Evolutionary conservation across 1,140 invertebrate genomes (phyloP).

Genomic region (Spodoptera frugiperda): DNA sequence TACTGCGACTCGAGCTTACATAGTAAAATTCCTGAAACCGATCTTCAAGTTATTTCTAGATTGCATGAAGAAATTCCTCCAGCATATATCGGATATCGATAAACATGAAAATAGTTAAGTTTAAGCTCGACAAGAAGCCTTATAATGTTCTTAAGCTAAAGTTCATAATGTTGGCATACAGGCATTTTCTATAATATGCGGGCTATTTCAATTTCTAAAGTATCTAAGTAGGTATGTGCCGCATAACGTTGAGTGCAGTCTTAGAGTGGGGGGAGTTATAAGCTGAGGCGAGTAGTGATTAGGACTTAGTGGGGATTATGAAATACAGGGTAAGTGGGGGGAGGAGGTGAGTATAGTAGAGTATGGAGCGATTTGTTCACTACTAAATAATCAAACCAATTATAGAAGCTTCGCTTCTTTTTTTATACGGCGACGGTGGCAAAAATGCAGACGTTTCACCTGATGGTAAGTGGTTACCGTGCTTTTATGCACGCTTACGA

Average conservation of each 20-base stretch:
- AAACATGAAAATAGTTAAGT: constrained; percentile 27
- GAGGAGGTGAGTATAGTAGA: too few relatives aligned
- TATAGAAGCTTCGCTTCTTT: too few relatives aligned
- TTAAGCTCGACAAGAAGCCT: constrained; percentile 29
- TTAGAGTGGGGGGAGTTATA: constrained; percentile 39
- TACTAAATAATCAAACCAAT: too few relatives aligned
- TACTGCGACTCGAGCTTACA: too few relatives aligned
- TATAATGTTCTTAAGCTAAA: constrained; percentile 15
- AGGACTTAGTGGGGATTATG: too few relatives aligned
- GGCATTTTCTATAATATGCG: constrained; percentile 40
- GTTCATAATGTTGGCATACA: background rate
- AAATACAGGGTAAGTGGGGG: too few relatives aligned
- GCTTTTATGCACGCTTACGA: too few relatives aligned
- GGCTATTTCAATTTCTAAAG: constrained; percentile 41
- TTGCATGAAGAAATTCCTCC: background rate
- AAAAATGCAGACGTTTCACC: too few relatives aligned
- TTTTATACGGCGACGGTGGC: too few relatives aligned
- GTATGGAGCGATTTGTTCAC: too few relatives aligned
- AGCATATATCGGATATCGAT: background rate
- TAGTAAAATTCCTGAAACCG: background rate
- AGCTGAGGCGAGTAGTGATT: background rate
- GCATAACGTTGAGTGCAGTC: constrained; percentile 24
- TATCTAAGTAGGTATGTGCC: constrained; percentile 22
- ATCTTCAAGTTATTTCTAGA: background rate
- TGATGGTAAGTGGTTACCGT: too few relatives aligned